Percentiles rank a stretch among this genome's conserved stretches.
Conservation (phyloP, 1,140 invertebrate species). For the Sipha flava region DNA sequence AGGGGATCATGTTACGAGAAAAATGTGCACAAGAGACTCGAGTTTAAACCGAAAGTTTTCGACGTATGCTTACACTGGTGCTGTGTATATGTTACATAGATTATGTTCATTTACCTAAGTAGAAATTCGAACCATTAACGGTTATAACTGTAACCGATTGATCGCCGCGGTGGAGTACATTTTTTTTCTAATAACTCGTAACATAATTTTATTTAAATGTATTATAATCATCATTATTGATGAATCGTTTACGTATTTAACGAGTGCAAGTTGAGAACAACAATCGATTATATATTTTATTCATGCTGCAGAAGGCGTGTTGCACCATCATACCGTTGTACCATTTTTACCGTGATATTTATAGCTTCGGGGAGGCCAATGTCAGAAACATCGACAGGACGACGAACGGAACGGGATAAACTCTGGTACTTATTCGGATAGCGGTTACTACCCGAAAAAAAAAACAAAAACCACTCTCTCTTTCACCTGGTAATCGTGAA, state of each 20-base stretch:
- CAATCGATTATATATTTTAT: not conserved
- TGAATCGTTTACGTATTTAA: too few species aligned
- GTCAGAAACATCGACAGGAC: not conserved
- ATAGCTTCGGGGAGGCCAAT: not conserved
- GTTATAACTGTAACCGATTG: too few species aligned
- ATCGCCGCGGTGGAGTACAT: too few species aligned
- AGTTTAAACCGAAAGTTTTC: too few species aligned
- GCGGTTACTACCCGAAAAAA: not conserved
- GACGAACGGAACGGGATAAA: too few species aligned
- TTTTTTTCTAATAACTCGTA: too few species aligned
- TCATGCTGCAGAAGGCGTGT: not conserved
- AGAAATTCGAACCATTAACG: too few species aligned
- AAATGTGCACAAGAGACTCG: not conserved
- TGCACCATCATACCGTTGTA: not conserved
- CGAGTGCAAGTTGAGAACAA: not conserved
- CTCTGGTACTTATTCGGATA: too few species aligned
- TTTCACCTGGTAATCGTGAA: constrained; percentile 18
- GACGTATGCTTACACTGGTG: too few species aligned
- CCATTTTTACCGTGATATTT: not conserved
- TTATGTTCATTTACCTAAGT: too few species aligned
- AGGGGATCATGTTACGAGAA: not conserved
- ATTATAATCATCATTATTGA: not conserved
- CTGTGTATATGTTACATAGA: too few species aligned
- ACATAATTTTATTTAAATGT: too few species aligned
- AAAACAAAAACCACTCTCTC: constrained; percentile 11